Base-by-base conservation (phyloP, 2,888 invertebrate species). In the Cylloceria caligata region DNA sequence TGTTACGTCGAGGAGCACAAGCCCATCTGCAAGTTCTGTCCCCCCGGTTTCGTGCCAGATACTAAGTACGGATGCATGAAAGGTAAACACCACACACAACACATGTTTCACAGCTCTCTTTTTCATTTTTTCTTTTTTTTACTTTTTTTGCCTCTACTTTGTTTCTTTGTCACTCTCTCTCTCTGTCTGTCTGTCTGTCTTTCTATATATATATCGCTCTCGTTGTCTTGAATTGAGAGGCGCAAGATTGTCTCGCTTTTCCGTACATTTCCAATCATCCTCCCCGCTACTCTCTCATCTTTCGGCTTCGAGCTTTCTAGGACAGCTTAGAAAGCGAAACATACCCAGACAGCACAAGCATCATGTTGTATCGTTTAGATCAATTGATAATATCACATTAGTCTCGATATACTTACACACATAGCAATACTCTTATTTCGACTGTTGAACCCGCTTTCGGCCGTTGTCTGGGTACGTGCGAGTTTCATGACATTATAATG, bases 21-120 rank as follows among this genome's bases (percentile, higher is more conserved):
- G 94, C 97, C 98, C 89, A 96, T 97, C 93, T 98, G 98, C 96
- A 97, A 97, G 96, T 97, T 97, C 95, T 98, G 98, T 95, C 97
- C 98, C 92, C 95, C 95, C 94, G 98, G 98, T 94, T 98, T 96
- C 95, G 96, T 96, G 94, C 96, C 97, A 93, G 97, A 98, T 94
- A 95, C 97, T 93, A 96, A 96, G 95, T 96, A 96, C 94, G 98
- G 98, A 96, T 98, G 98, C 95, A 96, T 97, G 94, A 97, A 97
- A 98, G 98, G 98, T 98, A 98, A 97, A 94, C 90, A 93, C 89
- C 90, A 91, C 88, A 84, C 90, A 91, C 89, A 84, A 83, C 85
- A 90, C 90, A 90, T 75, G 45, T 69, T 74, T 80, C 83, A 74
- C 79, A 67, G 67, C 67, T 24, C 72, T 13, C 16, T 27, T 49